Evolutionary conservation across 2,797 vertebrate species (phyloP).

Genomic region (Oreortyx pictus): DNA sequence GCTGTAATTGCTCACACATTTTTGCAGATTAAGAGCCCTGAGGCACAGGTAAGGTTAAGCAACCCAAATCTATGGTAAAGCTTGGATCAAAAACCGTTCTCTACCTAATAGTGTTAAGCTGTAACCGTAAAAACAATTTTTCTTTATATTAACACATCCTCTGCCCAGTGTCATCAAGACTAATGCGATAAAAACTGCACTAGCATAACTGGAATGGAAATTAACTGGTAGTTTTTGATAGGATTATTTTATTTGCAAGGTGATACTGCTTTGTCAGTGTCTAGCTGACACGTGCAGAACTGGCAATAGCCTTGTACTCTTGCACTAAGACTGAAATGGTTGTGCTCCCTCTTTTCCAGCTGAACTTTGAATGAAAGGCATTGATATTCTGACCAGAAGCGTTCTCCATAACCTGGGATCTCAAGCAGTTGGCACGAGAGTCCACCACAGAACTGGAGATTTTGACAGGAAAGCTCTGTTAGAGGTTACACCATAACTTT

Average conservation of each 20-base stretch:
- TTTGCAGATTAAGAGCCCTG: not conserved
- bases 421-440: not conserved
- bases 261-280: not conserved
- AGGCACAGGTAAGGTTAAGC: slow-evolving; percentile 21
- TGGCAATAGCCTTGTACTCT: not conserved
- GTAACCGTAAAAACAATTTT: slow-evolving; percentile 24
- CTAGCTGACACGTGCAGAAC: not conserved
- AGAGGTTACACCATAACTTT: slow-evolving; percentile 40
- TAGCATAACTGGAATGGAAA: not conserved
- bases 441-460: not conserved
- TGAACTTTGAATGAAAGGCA: not conserved
- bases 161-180: not conserved
- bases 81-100: not conserved
- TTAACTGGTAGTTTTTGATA: not conserved
- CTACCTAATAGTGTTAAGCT: not conserved
- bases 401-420: not conserved
- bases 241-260: slow-evolving; percentile 31
- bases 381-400: not conserved
- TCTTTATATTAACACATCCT: slow-evolving; percentile 7
- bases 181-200: slow-evolving; percentile 37
- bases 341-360: not conserved
- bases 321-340: not conserved
- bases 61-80: not conserved
- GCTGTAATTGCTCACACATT: not conserved
- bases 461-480: slow-evolving; percentile 44